A percentile compares a stretch with the other conserved stretches of the same genome.
Evolutionary conservation across 1,140 invertebrate species (phyloP).

Genomic region (Aethina tumida): DNA sequence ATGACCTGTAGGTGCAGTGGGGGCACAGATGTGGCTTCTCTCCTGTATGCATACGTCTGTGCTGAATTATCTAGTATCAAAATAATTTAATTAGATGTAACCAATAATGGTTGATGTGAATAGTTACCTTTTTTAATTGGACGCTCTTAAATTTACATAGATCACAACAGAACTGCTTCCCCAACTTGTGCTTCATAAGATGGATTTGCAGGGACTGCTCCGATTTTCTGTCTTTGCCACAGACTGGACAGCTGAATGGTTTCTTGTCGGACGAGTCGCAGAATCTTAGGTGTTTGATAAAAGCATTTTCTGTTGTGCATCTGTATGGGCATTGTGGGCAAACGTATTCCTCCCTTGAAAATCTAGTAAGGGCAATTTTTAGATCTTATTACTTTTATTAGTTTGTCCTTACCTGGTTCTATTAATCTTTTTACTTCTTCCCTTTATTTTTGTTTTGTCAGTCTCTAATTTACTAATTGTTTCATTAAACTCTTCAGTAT

Average conservation of each 20-base stretch:
- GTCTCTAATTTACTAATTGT: too few species aligned
- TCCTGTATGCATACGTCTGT: slow-evolving; percentile 47
- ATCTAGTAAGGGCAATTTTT: slow-evolving; percentile 29
- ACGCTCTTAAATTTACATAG: slow-evolving; percentile 47
- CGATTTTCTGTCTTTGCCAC: slow-evolving; percentile 43
- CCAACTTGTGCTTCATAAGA: slow-evolving; percentile 45
- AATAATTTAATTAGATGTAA: slow-evolving; percentile 4
- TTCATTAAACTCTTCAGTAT: too few species aligned
- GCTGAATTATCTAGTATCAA: slow-evolving; percentile 35
- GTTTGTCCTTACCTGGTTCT: slow-evolving; percentile 3
- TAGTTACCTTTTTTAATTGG: slow-evolving; percentile 44
- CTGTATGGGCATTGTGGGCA: slow-evolving; percentile 45
- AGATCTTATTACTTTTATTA: too few species aligned
- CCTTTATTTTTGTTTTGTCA: neutral
- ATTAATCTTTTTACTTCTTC: neutral
- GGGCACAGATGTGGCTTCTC: slow-evolving; percentile 40
- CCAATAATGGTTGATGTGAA: neutral
- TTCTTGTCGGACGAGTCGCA: slow-evolving; percentile 30
- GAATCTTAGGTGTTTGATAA: slow-evolving; percentile 41
- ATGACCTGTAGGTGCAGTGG: slow-evolving; percentile 43
- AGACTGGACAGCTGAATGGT: slow-evolving; percentile 46
- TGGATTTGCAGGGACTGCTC: slow-evolving; percentile 43
- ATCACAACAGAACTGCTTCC: slow-evolving; percentile 47
- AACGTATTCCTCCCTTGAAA: slow-evolving; percentile 45
- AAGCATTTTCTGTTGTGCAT: slow-evolving; percentile 48